A percentile compares a stretch with the other conserved stretches of the same genome.
These are phyloP conservation scores for Gryon sp. DNA, from an alignment of 1,140 invertebrate genomes.

Conservation along the genomic window DNA sequence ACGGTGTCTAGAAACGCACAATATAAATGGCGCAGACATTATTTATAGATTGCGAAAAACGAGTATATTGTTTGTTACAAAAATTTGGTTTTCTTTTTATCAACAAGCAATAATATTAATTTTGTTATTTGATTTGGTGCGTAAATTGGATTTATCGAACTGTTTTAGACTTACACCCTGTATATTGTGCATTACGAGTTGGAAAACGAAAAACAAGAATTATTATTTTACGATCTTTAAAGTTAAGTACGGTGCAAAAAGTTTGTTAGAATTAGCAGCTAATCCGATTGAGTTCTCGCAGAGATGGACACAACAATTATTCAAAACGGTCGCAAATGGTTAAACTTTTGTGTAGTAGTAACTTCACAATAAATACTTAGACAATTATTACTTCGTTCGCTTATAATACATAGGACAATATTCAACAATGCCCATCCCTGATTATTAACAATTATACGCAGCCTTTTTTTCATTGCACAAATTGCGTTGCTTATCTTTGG, in stretches of 20 bases:
- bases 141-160: slow-evolving; percentile 59
- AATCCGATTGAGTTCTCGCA: slow-evolving; percentile 38
- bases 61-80: slow-evolving; percentile 44
- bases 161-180: slow-evolving; percentile 60
- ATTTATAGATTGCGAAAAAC: slow-evolving; percentile 48
- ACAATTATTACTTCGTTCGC: slow-evolving; percentile 37
- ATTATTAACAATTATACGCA: slow-evolving; percentile 33
- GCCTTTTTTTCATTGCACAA: slow-evolving; percentile 35
- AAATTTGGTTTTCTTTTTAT: slow-evolving; percentile 17
- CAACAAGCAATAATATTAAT: too few relatives aligned
- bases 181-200: slow-evolving; percentile 67
- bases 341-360: too few relatives aligned
- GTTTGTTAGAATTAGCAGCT: slow-evolving; percentile 27
- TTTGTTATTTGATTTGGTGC: slow-evolving; percentile 43
- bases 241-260: slow-evolving; percentile 39
- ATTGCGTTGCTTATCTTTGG: too few relatives aligned
- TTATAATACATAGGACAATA: slow-evolving; percentile 33
- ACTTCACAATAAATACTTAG: slow-evolving; percentile 18
- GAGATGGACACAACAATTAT: slow-evolving; percentile 42
- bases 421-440: slow-evolving; percentile 33
- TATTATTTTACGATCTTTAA: too few relatives aligned
- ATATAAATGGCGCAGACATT: slow-evolving; percentile 62
- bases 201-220: too few relatives aligned
- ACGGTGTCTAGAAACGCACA: slow-evolving; percentile 63
- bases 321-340: too few relatives aligned